A percentile compares a stretch with the other conserved stretches of the same genome.
These are phyloP conservation scores for Acrobasis consociella DNA, from an alignment of 2,888 invertebrate genomes.

Conservation along the genomic window DNA sequence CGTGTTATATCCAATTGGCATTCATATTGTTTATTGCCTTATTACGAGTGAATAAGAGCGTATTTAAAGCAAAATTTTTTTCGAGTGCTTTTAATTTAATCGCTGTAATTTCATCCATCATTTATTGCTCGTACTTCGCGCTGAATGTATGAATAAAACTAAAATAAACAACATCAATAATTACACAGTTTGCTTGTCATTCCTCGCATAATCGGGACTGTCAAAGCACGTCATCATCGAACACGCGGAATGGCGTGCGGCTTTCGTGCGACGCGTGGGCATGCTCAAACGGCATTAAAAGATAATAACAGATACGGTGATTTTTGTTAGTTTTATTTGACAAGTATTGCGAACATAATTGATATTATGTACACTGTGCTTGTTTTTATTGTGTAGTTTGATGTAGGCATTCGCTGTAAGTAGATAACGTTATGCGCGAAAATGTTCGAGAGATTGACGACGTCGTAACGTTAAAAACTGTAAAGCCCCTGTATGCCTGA, in stretches of 20 bases:
- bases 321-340: neutral
- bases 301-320: neutral
- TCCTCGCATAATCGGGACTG: slow-evolving; percentile 16
- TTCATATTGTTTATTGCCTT: too few relatives aligned
- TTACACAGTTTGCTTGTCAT: slow-evolving; percentile 20
- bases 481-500: too few relatives aligned
- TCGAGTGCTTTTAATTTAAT: too few relatives aligned
- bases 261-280: slow-evolving; percentile 14
- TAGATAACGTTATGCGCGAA: too few relatives aligned
- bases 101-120: neutral
- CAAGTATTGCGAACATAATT: neutral
- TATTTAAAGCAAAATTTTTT: too few relatives aligned
- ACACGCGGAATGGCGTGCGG: slow-evolving; percentile 48
- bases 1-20: too few relatives aligned
- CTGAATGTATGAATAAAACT: slow-evolving; percentile 11
- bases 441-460: too few relatives aligned
- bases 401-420: too few relatives aligned
- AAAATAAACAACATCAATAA: slow-evolving; percentile 15
- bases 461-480: too few relatives aligned
- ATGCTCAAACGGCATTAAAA: neutral
- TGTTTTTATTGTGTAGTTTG: too few relatives aligned
- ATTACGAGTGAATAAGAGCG: too few relatives aligned
- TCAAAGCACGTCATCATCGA: slow-evolving; percentile 28
- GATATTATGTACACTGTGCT: too few relatives aligned
- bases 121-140: neutral